These are phyloP conservation scores for Drosophila recens DNA, from an alignment of 2,888 invertebrate species.

Conservation along the genomic window DNA sequence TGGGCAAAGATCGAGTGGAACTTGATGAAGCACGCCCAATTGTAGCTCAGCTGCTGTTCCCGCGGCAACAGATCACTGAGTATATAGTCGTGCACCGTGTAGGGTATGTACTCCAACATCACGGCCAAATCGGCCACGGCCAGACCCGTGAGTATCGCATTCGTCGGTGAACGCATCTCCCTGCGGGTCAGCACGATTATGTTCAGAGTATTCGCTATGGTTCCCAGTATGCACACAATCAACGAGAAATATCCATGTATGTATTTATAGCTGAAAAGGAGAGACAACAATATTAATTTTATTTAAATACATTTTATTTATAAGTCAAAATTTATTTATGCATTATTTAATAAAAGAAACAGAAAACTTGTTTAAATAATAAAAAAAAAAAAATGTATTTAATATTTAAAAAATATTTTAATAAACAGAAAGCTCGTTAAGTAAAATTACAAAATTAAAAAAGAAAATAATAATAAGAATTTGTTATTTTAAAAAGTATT, in stretches of 20 bases:
- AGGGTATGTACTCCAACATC: constrained; percentile 98
- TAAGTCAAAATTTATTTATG: no score
- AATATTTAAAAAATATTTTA: no score
- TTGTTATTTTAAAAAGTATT: no score
- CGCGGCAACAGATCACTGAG: constrained; percentile 86
- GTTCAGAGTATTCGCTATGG: constrained; percentile 95
- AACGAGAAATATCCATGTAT: constrained; percentile 94
- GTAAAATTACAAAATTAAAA: no score
- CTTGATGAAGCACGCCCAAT: constrained; percentile 93
- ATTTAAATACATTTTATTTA: neutral
- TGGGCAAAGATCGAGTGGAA: constrained; percentile 96
- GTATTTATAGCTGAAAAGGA: constrained; percentile 87
- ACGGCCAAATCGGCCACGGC: constrained; percentile 97
- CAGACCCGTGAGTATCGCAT: constrained; percentile 94
- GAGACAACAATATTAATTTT: neutral
- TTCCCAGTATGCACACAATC: constrained; percentile 95
- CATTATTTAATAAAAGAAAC: no score
- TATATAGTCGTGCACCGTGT: constrained; percentile 92
- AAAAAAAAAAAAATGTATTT: no score
- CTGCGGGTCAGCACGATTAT: constrained; percentile 94
- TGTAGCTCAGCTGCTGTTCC: constrained; percentile 88
- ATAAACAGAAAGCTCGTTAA: no score
- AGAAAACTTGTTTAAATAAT: no score
- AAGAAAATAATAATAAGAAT: no score
- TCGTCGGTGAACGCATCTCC: constrained; percentile 96